Conservation (phyloP, 1,140 invertebrate genomes). For the Drosophila malerkotliana region DNA sequence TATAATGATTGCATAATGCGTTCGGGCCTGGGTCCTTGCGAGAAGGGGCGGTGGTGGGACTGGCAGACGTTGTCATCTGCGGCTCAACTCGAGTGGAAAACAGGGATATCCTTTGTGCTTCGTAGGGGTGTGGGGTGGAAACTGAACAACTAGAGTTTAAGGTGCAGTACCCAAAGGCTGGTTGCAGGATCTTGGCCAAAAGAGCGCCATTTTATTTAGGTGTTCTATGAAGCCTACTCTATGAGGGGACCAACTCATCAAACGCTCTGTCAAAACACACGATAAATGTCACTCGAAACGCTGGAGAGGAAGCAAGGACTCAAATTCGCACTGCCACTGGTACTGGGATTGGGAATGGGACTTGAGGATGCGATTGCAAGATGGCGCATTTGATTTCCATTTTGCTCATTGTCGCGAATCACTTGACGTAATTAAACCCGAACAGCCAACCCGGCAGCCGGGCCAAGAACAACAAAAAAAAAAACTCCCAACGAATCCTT, state of each 20-base stretch:
- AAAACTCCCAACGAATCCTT: conserved; percentile 7
- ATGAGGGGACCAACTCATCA: neutral
- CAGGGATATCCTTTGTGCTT: conserved; percentile 42
- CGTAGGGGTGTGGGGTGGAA: neutral
- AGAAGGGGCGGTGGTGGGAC: neutral
- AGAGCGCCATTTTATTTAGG: conserved; percentile 8
- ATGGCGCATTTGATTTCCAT: conserved; percentile 74
- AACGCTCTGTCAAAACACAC: conserved; percentile 43
- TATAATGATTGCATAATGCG: conserved; percentile 73
- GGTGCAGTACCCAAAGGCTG: no score
- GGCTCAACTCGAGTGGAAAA: conserved; percentile 71
- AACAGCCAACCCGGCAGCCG: neutral
- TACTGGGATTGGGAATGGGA: neutral
- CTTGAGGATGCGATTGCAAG: conserved; percentile 26
- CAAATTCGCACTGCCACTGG: neutral
- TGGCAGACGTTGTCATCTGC: conserved; percentile 41
- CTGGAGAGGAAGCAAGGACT: conserved; percentile 1
- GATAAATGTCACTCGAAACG: conserved; percentile 66
- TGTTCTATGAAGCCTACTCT: neutral
- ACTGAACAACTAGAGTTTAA: neutral
- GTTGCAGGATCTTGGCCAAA: neutral
- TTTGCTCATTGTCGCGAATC: conserved; percentile 72
- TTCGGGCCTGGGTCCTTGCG: neutral
- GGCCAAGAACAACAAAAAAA: neutral
- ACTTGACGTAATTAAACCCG: conserved; percentile 74